Percentiles rank a stretch among this genome's conserved stretches.
Conservation (phyloP, 2,888 invertebrate genomes). For the Prosopocoilus inquinatus region DNA sequence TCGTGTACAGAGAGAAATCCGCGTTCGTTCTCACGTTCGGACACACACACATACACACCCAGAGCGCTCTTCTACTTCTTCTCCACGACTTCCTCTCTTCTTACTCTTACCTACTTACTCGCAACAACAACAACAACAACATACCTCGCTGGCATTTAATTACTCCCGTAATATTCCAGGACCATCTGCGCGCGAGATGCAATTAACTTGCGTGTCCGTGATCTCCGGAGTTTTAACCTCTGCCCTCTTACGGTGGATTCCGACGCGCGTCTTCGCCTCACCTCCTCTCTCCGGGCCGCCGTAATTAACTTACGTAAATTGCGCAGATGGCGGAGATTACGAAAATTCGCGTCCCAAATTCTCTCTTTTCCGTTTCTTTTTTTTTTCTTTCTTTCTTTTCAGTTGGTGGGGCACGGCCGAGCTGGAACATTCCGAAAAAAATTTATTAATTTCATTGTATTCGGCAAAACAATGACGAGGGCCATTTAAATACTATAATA, state of each 20-base stretch:
- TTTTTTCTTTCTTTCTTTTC: too few relatives aligned
- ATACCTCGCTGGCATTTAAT: constrained; percentile 20
- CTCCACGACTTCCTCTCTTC: constrained; percentile 6
- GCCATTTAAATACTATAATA: too few relatives aligned
- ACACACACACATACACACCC: constrained; percentile 5
- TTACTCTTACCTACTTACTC: constrained; percentile 14
- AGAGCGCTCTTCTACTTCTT: constrained; percentile 8
- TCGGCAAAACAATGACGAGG: too few relatives aligned
- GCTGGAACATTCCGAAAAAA: too few relatives aligned
- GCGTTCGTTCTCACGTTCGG: neutral
- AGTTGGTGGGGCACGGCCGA: too few relatives aligned
- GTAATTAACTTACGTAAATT: constrained; percentile 14
- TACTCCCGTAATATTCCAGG: constrained; percentile 23
- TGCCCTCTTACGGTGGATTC: constrained; percentile 18
- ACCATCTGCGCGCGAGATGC: constrained; percentile 23
- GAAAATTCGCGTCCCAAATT: constrained; percentile 7
- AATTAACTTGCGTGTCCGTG: constrained; percentile 25
- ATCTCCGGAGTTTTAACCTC: constrained; percentile 26
- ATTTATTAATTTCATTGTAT: too few relatives aligned
- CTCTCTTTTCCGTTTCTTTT: too few relatives aligned
- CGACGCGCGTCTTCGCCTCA: constrained; percentile 11
- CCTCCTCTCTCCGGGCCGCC: constrained; percentile 2
- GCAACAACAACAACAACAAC: neutral
- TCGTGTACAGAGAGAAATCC: too few relatives aligned
- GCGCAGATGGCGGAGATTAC: constrained; percentile 3